Evolutionary conservation across 2,888 invertebrate genomes (phyloP).

Genomic region (Schrankia costaestrigalis): DNA sequence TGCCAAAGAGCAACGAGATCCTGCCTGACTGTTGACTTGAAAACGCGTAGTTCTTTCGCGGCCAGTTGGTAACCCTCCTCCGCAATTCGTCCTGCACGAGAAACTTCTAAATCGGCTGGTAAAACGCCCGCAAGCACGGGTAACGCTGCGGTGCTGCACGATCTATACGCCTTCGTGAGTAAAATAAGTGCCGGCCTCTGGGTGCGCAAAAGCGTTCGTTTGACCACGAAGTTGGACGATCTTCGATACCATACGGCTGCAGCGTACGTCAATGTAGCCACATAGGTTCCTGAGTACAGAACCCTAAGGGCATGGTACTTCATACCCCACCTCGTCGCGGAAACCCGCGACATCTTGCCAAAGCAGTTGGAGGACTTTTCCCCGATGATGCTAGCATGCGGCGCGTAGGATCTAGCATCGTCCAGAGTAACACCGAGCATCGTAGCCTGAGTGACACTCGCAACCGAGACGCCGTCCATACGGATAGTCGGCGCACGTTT

Average conservation of each 20-base stretch:
- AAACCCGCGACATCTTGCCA: slow-evolving; percentile 30
- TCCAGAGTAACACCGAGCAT: slow-evolving; percentile 24
- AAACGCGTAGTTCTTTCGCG: not conserved
- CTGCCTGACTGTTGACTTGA: not conserved
- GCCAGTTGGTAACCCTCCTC: not conserved
- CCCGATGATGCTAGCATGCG: slow-evolving; percentile 17
- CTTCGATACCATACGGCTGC: slow-evolving; percentile 6
- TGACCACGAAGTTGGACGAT: not conserved
- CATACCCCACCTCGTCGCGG: slow-evolving; percentile 28
- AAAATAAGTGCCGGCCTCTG: slow-evolving; percentile 6
- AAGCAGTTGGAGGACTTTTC: slow-evolving; percentile 21
- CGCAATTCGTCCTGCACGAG: slow-evolving; percentile 7
- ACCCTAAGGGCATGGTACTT: not conserved
- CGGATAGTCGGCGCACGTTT: slow-evolving; percentile 3
- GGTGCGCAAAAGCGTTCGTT: slow-evolving; percentile 1
- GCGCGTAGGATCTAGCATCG: slow-evolving; percentile 2
- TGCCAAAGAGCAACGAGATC: not conserved
- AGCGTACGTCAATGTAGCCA: slow-evolving; percentile 16
- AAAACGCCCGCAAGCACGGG: slow-evolving; percentile 15
- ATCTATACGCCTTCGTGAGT: slow-evolving; percentile 14
- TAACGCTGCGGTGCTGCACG: slow-evolving; percentile 4
- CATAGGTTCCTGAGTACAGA: slow-evolving; percentile 1
- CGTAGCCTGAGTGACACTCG: not conserved
- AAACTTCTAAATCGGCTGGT: slow-evolving; percentile 19
- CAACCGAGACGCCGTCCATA: slow-evolving; percentile 3